Percentiles rank a stretch among this genome's conserved stretches.
Evolutionary conservation across 1,140 invertebrate species (phyloP).

Genomic region (Atta texana): DNA sequence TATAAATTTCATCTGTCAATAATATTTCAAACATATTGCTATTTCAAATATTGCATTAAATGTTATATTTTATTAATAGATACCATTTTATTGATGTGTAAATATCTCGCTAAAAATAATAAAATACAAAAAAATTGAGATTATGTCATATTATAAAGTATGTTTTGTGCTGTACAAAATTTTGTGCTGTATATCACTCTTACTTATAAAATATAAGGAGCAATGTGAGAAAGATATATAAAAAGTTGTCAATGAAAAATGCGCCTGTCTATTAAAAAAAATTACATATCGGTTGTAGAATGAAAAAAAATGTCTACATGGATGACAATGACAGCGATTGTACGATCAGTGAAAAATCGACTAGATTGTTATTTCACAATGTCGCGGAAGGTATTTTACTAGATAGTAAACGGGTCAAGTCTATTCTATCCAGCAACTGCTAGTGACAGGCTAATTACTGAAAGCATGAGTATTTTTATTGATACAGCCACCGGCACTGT

Average conservation of each 20-base stretch:
- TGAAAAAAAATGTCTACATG: conserved; percentile 34
- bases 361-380: conserved; percentile 52
- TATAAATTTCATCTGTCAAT: conserved; percentile 1
- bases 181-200: conserved; percentile 28
- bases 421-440: conserved; percentile 42
- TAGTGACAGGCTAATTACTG: conserved; percentile 59
- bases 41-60: conserved; percentile 8
- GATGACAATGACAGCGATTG: conserved; percentile 45
- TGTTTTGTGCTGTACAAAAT: neutral
- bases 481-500: conserved; percentile 57
- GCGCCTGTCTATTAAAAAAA: conserved; percentile 19
- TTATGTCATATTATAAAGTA: conserved; percentile 16
- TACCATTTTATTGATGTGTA: neutral
- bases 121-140: neutral
- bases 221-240: conserved; percentile 36
- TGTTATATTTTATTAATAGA: neutral
- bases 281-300: conserved; percentile 17
- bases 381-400: conserved; percentile 51
- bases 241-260: conserved; percentile 55
- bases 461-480: conserved; percentile 62
- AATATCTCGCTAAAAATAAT: neutral
- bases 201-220: conserved; percentile 39
- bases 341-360: conserved; percentile 49
- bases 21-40: neutral
- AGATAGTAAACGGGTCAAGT: conserved; percentile 59